These are phyloP conservation scores for Caloenas nicobarica DNA, from an alignment of 2,113 vertebrate genomes.

Conservation along the genomic window DNA sequence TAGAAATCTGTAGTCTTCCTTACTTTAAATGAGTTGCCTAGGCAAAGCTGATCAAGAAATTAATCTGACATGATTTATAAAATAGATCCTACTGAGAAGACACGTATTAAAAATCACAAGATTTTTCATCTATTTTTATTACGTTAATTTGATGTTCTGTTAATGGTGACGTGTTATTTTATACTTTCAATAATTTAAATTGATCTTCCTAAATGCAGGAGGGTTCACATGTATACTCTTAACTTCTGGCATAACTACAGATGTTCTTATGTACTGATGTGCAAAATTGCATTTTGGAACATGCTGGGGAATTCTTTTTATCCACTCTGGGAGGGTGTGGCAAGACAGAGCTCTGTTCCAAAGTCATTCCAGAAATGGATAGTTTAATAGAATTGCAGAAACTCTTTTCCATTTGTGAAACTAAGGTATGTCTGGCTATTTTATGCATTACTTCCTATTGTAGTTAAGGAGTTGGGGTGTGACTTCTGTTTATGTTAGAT, in stretches of 20 bases:
- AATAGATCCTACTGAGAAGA: not conserved
- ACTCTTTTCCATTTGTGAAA: not conserved
- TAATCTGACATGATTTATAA: not conserved
- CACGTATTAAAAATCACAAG: not conserved
- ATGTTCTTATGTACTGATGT: not conserved
- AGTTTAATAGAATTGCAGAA: not conserved
- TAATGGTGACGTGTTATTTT: not conserved
- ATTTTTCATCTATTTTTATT: not conserved
- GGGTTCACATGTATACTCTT: not conserved
- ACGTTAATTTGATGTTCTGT: not conserved
- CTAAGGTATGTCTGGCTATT: not conserved
- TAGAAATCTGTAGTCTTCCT: not conserved
- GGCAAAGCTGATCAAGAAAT: not conserved
- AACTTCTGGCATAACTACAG: not conserved
- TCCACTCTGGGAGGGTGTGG: rapidly evolving
- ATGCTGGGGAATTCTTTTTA: not conserved
- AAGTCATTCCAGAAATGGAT: not conserved
- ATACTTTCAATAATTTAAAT: not conserved
- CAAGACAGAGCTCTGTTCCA: not conserved
- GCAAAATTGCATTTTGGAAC: not conserved
- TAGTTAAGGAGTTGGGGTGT: not conserved
- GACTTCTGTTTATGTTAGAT: not conserved
- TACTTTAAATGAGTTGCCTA: not conserved
- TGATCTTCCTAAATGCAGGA: not conserved
- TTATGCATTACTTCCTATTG: not conserved